A percentile compares a stretch with the other conserved stretches of the same genome.
These are phyloP conservation scores for Helleia helle DNA, from an alignment of 2,888 invertebrate species.

Conservation along the genomic window DNA sequence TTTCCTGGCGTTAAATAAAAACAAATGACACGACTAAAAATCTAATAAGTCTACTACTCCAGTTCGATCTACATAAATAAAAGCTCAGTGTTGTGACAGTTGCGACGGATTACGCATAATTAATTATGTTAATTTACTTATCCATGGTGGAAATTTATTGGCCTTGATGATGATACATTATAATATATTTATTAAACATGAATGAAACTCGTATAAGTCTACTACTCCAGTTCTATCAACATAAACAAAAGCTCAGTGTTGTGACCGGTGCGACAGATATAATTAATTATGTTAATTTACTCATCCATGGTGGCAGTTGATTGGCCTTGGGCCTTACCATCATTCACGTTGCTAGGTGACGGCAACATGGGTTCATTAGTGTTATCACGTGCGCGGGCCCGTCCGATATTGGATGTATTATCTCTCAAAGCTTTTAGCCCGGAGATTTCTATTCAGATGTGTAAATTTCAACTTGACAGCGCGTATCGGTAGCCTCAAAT, in stretches of 20 bases:
- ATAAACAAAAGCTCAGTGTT: not conserved
- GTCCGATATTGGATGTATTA: slow-evolving; percentile 47
- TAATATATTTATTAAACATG: too few relatives aligned
- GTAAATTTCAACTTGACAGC: slow-evolving; percentile 25
- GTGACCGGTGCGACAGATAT: not conserved
- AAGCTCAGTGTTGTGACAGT: too few relatives aligned
- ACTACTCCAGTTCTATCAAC: too few relatives aligned
- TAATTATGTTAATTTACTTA: too few relatives aligned
- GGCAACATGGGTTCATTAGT: slow-evolving; percentile 67
- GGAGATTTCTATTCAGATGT: slow-evolving; percentile 40
- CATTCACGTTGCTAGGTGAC: slow-evolving; percentile 57
- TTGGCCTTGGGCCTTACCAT: slow-evolving; percentile 47
- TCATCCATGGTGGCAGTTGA: slow-evolving; percentile 4
- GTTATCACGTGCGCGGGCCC: slow-evolving; percentile 45
- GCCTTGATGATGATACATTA: too few relatives aligned
- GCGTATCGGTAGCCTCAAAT: slow-evolving; percentile 32
- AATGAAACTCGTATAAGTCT: too few relatives aligned
- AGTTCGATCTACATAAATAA: too few relatives aligned
- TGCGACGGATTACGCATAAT: too few relatives aligned
- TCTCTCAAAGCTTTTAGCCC: slow-evolving; percentile 61
- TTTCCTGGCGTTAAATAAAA: too few relatives aligned
- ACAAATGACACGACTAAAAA: too few relatives aligned
- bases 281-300: slow-evolving; percentile 7
- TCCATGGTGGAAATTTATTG: too few relatives aligned
- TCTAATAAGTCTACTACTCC: too few relatives aligned